Base-by-base conservation (phyloP, 2,888 invertebrate species). In the Nasonovia ribisnigri region DNA sequence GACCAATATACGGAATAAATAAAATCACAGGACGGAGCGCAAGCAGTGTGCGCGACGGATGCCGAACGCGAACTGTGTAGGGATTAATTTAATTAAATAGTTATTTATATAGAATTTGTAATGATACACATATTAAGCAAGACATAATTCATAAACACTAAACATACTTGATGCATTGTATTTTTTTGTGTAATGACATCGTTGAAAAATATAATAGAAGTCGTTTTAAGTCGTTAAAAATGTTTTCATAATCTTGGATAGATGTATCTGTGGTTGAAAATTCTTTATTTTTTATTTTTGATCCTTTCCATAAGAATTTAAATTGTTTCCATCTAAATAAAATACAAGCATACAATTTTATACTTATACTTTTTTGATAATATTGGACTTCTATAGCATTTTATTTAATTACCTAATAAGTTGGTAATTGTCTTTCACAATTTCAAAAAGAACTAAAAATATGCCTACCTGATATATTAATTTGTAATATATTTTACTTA, bases 121-220 rank as follows among this genome's bases (percentile, higher is more conserved):
- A 86, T 2, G 46, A 43, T 29, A 46, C 29, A 29, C 1, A 84
- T 24, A 43, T 43, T 26, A 46, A 86, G 29, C 6, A 86, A 86
- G 13, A 67, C 4, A n/a, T 67, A 77, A 77, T 36, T 77, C 16
- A 77, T 77, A 20, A 6, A 20, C 77, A 13, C 16, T 43, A 86
- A 51, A 93, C 93, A 11, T 93, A 93, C 93, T 86, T 57, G 57
- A 93, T 36, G 42, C 93, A 93, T 24, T 57, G 84, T 54, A 93
- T 93, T 48, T 86, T 84, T 86, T 93, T 90, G 3, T 90, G 20
- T 3, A 8, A 48, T 36, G 89, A 48, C 46, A 90, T 84, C 5
- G 8, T 60, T 48, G 93, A 90, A 60, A 93, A 93, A 86, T 42
- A 84, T n/a, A 36, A 57, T 48, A 46, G 29, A 42, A 93, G 93